These are phyloP conservation scores for Lymantria dispar DNA, from an alignment of 2,888 invertebrate genomes.

Conservation along the genomic window DNA sequence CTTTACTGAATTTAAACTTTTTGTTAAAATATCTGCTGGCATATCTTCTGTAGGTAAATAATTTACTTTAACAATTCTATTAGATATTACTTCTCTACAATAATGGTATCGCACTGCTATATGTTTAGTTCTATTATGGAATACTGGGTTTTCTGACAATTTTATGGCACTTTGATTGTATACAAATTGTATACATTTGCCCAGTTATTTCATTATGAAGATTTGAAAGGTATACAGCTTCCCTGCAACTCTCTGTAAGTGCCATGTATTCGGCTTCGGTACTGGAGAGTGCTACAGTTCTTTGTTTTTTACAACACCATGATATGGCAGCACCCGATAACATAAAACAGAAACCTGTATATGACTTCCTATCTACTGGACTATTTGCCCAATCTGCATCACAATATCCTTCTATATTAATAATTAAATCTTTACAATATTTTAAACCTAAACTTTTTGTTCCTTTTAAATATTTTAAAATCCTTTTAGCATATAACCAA, in stretches of 20 bases:
- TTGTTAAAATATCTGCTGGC: background rate
- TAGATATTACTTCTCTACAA: background rate
- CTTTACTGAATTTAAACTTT: background rate
- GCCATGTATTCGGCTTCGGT: background rate
- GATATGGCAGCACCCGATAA: background rate
- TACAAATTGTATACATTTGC: background rate
- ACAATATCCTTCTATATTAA: background rate
- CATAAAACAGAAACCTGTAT: background rate
- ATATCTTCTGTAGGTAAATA: background rate
- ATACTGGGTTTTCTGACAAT: background rate
- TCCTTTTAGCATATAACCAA: constrained; percentile 1
- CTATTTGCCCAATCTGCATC: background rate
- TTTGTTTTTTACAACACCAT: background rate
- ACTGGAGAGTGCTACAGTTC: background rate
- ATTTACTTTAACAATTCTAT: background rate
- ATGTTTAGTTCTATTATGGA: background rate
- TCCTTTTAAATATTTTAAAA: constrained; percentile 1
- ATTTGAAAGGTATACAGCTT: background rate
- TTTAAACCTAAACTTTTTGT: background rate
- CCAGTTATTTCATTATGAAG: background rate
- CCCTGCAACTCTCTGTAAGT: background rate
- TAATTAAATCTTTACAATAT: background rate
- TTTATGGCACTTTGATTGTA: background rate
- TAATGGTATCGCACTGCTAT: background rate
- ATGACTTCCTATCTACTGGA: background rate